Evolutionary conservation across 2,113 vertebrate species (phyloP).

Genomic region (Rhizomys pruinosus): DNA sequence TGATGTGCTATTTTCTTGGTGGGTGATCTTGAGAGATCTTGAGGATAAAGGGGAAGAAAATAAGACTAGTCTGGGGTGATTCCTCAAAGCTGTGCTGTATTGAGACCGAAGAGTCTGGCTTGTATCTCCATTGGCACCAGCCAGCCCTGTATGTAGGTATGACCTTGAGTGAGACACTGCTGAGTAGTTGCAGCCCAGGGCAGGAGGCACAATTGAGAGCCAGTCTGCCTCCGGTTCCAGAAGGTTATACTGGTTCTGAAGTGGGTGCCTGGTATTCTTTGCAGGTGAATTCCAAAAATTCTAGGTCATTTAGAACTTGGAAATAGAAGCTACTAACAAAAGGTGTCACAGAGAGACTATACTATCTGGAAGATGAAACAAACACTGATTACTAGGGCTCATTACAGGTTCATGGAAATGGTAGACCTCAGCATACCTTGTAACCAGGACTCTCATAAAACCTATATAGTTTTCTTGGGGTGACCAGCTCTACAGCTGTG

Average conservation of each 20-base stretch:
- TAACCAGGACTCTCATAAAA: not conserved
- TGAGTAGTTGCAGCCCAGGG: not conserved
- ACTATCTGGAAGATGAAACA: conserved; percentile 17
- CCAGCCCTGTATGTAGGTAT: not conserved
- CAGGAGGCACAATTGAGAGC: not conserved
- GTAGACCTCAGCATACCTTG: not conserved
- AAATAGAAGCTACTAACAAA: not conserved
- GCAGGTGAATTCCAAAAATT: not conserved
- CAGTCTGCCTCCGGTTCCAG: not conserved
- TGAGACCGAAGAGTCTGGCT: conserved; percentile 10
- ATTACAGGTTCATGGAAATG: not conserved
- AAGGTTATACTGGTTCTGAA: not conserved
- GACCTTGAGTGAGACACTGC: conserved; percentile 35
- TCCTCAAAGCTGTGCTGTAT: not conserved
- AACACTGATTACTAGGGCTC: not conserved
- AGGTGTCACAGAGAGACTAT: not conserved
- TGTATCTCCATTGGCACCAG: not conserved
- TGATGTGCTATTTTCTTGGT: not conserved
- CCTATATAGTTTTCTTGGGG: not conserved
- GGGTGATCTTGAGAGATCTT: not conserved
- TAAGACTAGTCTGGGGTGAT: not conserved
- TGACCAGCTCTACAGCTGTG: not conserved
- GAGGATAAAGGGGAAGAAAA: not conserved
- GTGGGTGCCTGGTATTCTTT: not conserved
- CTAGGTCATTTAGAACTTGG: not conserved